Base-by-base conservation (phyloP, 2,113 vertebrate genomes). In the Rostratula benghalensis region DNA sequence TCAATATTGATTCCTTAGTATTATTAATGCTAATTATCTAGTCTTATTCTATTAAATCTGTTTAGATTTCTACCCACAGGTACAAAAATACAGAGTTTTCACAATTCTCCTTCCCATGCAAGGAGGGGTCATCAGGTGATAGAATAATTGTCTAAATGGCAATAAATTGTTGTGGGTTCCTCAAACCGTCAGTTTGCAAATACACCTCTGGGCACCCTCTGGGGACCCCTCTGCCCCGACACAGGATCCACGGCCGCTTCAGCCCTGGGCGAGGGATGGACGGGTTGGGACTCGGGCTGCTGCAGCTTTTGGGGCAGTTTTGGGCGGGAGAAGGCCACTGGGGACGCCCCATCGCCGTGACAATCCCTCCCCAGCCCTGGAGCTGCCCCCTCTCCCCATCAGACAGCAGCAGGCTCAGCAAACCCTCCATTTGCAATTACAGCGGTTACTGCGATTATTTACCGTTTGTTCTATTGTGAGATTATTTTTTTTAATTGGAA, bases 171-270 rank as follows among this genome's bases (percentile, higher is more conserved):
- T 6, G 39, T 21, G 19, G 63, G 39, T 65, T 21, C 39, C 37
- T 65, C 28, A 21, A 19, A 28, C 63, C 39, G 6, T 5, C 11
- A 65, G 27, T 39, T 57, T 9, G 33, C 28, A 4, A 27, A 39
- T 7, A 8, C 4, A 3, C 4, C 54, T 17, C 12, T 9, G 33
- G 28, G 65, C 17, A 17, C 6, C n/a, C n/a, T 22, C n/a, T 37
- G 0, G n/a, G 15, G 25, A 27, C 13, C 19, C 20, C 61, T 22
- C 48, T 24, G 69, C 20, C 28, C 54, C 4, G 28, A 10, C 3
- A 1, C 1, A 9, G 28, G 30, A 3, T 11, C 27, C 4, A 5
- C 17, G 5, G 56, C 16, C 7, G 2, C 41, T 18, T 8, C 53
- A 33, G 50, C 18, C 24, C 41, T 3, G 17, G 46, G 21, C 6